Evolutionary conservation across 2,113 vertebrate species (phyloP), one percentile per base, ranked within the genome.

Genomic region (Nycticebus coucang): DNA sequence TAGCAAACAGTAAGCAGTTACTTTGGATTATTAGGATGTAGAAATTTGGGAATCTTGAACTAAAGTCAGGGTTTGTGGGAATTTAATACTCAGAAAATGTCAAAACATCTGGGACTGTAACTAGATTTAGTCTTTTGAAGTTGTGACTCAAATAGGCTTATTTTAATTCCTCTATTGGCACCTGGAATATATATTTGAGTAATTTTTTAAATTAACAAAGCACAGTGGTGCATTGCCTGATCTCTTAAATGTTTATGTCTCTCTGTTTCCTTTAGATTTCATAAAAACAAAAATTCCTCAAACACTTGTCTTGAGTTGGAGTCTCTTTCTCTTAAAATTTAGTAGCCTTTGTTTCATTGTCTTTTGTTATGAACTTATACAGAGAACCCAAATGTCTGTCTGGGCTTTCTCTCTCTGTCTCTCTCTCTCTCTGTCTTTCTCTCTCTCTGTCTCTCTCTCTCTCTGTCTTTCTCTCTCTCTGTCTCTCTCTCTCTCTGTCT

Each of bases 181-280:
- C 7, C 15, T 69, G 19, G 60, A 95, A n/a, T 87, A 55, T 17
- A 7, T 71, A 26, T 60, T 57, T 68, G 10, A 90, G 26, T 66
- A 91, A 66, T 64, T 82, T 78, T 78, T 90, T 77, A 77, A 21
- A 72, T 82, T 88, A 88, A 59, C 3, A n/a, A 57, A 74, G 41
- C 15, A 28, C 37, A 41, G 5, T 79, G 21, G 13, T 62, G 6
- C 86, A 78, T 93, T 62, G 45, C 78, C 72, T 10, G 30, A 50
- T 59, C 5, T 62, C 45, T 72, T 55, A 37, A 0, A 35, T 81
- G 66, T 62, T 85, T 81, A 22, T 75, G 24, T 55, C 6, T 4
- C 71, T 91, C 91, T 37, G 21, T 82, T 83, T 87, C 37, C 26
- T 91, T 83, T 91, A 95, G 83, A 83, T 26, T 53, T 87, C n/a